phyloP scores from a whole-genome alignment of 2,113 vertebrate species.

The Bujurquina vittata region DNA sequence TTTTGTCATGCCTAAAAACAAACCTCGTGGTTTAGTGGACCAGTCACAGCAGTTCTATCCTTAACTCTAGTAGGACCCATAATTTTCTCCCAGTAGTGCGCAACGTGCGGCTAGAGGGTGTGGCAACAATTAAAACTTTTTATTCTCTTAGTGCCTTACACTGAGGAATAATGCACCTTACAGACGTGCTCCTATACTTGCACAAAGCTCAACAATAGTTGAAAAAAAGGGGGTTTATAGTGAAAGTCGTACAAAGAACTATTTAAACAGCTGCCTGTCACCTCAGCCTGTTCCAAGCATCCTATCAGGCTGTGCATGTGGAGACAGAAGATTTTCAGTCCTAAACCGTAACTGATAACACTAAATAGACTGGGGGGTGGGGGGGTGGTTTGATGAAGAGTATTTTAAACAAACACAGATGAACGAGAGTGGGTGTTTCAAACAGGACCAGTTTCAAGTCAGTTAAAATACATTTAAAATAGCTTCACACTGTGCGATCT shows the following conservation, averaged over 20 bases:
- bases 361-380: neutral
- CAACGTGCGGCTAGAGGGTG: neutral
- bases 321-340: constrained; percentile 4
- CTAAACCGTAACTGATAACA: neutral
- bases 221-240: constrained; percentile 5
- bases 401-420: neutral
- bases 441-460: neutral
- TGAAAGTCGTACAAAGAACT: constrained; percentile 5
- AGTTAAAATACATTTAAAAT: neutral
- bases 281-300: constrained; percentile 7
- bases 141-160: neutral
- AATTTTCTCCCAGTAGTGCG: constrained; percentile 12
- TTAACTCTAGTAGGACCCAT: constrained; percentile 12
- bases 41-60: constrained; percentile 7
- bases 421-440: neutral
- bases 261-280: constrained; percentile 14
- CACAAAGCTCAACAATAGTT: neutral
- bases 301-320: constrained; percentile 25
- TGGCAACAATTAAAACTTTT: constrained; percentile 15
- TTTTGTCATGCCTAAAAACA: constrained; percentile 1
- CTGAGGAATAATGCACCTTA: neutral
- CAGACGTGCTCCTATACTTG: neutral
- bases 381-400: constrained; percentile 8
- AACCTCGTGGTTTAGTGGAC: constrained; percentile 19
- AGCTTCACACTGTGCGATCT: neutral